phyloP scores from a whole-genome alignment of 2,888 invertebrate genomes.

The Mesoligia furuncula region DNA sequence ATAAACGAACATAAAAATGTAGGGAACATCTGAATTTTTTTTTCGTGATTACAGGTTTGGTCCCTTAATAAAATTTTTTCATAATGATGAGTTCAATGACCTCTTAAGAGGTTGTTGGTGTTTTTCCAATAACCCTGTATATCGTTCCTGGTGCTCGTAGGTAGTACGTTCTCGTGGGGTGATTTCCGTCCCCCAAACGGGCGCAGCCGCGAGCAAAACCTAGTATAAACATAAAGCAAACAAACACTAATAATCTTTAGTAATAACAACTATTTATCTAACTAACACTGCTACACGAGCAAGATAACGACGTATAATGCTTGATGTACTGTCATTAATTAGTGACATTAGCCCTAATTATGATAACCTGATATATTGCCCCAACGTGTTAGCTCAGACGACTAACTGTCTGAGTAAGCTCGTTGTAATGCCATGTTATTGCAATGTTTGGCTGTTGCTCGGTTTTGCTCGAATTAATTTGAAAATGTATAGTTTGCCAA shows the following conservation, averaged over 20 bases:
- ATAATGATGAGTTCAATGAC: too few relatives aligned
- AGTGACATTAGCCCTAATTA: slow-evolving; percentile 45
- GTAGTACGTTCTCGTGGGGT: not conserved
- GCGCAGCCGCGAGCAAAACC: not conserved
- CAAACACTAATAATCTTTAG: not conserved
- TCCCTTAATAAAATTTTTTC: too few relatives aligned
- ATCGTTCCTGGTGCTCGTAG: too few relatives aligned
- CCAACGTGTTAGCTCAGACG: slow-evolving; percentile 15
- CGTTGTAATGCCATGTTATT: slow-evolving; percentile 11
- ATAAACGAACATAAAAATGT: too few relatives aligned
- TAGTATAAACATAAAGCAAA: not conserved
- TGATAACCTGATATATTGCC: slow-evolving; percentile 54
- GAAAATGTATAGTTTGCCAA: not conserved
- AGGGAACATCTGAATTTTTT: too few relatives aligned
- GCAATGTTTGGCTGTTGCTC: not conserved
- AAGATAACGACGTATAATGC: slow-evolving; percentile 43
- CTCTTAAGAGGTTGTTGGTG: too few relatives aligned
- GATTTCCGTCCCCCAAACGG: not conserved
- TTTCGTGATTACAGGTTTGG: too few relatives aligned
- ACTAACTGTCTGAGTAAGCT: slow-evolving; percentile 14
- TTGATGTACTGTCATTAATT: slow-evolving; percentile 35
- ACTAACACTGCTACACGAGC: slow-evolving; percentile 7
- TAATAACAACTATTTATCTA: slow-evolving; percentile 8
- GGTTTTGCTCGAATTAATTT: not conserved
- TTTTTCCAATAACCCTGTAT: too few relatives aligned